phyloP scores from a whole-genome alignment of 2,113 vertebrate species.

The Sylvietta virens region DNA sequence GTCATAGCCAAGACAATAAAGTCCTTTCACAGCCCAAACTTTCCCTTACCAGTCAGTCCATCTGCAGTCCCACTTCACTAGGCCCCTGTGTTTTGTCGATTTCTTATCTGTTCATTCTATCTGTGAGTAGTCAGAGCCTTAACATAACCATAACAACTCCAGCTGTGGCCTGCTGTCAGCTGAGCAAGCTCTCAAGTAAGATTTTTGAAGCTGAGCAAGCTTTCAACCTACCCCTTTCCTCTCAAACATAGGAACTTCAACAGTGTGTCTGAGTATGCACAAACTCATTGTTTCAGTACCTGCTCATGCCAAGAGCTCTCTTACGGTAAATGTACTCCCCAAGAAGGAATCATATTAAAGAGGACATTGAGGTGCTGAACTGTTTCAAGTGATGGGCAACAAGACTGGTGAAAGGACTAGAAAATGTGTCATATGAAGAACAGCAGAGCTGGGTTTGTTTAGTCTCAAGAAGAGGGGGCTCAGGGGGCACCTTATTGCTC shows the following conservation, averaged over 20 bases:
- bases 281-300: not conserved
- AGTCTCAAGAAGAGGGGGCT: not conserved
- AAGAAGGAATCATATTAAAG: not conserved
- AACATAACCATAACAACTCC: not conserved
- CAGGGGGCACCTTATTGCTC: rapidly evolving
- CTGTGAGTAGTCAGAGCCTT: not conserved
- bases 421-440: not conserved
- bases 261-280: not conserved
- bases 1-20: not conserved
- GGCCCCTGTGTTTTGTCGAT: not conserved
- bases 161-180: not conserved
- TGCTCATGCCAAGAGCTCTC: not conserved
- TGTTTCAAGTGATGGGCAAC: not conserved
- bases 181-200: not conserved
- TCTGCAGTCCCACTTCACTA: not conserved
- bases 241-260: not conserved
- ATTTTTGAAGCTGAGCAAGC: not conserved
- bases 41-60: not conserved
- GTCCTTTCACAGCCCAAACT: not conserved
- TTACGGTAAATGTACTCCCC: not conserved
- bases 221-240: not conserved
- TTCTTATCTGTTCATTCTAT: not conserved
- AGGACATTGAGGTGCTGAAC: not conserved
- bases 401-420: not conserved
- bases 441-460: not conserved